Base-by-base conservation (phyloP, 2,888 invertebrate species). In the Amiota communis region DNA sequence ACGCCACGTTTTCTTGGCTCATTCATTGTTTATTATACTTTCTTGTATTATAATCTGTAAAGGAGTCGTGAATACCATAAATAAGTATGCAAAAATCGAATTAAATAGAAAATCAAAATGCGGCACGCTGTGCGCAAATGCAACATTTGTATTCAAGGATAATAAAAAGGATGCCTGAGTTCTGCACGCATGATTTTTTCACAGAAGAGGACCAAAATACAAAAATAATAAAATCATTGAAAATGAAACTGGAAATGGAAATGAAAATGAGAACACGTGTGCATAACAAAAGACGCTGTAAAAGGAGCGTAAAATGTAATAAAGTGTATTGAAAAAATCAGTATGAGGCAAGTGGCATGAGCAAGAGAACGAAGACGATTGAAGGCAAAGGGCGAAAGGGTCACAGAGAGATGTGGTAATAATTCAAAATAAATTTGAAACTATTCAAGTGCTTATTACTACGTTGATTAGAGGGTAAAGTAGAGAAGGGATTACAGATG, bases 131-230 rank as follows among this genome's bases (percentile, higher is more conserved):
- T 69, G 80, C 75, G 59, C 57, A 81, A 83, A 83, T 83, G 85
- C 83, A 83, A 83, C 83, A 83, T 83, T 83, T 85, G 85, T 81
- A 81, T 67, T 79, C 84, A 83, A 83, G 82, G 82, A 82, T 85
- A 78, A 64, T 36, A 23, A 59, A 6, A 46, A 48, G 46, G 65
- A 65, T 49, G n/a, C 48, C 46, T n/a, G 47, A 64, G 20, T 17
- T 59, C 59, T 15, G 9, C 9, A 20, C 17, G 59, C 59, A 48
- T 49, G 65, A 65, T 65, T 65, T 53, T 53, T 65, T 65, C 65
- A 47, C 65, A 65, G 65, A 65, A 65, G 65, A 65, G 65, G 65
- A 48, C 48, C 6, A 17, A 10, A 15, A 57, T 17, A 57, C 57
- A 6, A 57, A 3, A 36, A 36, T 36, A 36, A 36, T 6, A 36